These are phyloP conservation scores for Dryococelus australis DNA, from an alignment of 2,888 invertebrate genomes.

Conservation along the genomic window DNA sequence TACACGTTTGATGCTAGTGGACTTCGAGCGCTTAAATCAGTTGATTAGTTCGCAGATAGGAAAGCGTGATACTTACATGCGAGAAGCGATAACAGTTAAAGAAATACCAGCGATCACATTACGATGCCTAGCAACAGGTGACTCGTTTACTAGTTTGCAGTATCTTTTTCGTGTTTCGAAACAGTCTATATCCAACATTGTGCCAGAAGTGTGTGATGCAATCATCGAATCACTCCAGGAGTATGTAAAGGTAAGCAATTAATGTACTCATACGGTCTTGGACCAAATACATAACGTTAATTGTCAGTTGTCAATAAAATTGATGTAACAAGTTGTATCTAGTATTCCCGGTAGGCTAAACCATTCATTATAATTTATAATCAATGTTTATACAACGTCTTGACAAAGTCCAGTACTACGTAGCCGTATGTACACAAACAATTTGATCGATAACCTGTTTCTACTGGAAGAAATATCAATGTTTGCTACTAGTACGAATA, in stretches of 20 bases:
- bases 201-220: constrained; percentile 1
- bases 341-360: neutral
- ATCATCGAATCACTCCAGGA: neutral
- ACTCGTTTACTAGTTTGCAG: neutral
- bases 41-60: neutral
- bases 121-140: neutral
- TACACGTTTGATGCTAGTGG: neutral
- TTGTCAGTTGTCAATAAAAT: no score
- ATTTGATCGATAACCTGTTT: no score
- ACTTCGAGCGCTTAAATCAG: no score
- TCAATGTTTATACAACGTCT: neutral
- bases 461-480: no score
- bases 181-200: neutral
- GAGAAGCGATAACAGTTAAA: constrained; percentile 1
- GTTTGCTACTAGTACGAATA: no score
- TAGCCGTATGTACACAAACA: no score
- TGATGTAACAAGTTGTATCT: no score
- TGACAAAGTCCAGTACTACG: neutral
- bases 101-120: neutral
- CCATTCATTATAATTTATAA: neutral
- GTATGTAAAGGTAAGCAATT: neutral
- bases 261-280: neutral
- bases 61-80: neutral
- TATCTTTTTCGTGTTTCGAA: neutral
- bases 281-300: no score